A percentile compares a stretch with the other conserved stretches of the same genome.
Conservation (phyloP, 2,797 vertebrate genomes). For the Menidia menidia region DNA sequence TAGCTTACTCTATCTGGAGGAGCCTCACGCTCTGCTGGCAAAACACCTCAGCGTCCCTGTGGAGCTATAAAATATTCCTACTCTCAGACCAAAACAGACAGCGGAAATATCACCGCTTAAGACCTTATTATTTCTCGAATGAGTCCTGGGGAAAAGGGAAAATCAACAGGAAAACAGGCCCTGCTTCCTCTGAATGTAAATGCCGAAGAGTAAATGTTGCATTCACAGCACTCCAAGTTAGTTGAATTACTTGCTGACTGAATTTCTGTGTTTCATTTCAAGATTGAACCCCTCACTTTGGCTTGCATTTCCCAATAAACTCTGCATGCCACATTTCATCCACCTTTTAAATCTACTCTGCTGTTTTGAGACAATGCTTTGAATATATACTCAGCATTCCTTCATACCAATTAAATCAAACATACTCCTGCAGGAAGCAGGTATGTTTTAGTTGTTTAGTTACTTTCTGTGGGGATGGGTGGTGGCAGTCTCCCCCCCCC, state of each 20-base stretch:
- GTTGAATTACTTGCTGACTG: neutral
- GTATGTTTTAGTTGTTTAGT: neutral
- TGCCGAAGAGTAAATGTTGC: neutral
- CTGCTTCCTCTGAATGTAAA: neutral
- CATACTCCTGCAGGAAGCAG: neutral
- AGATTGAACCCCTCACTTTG: no score
- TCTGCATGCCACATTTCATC: no score
- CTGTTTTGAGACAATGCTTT: no score
- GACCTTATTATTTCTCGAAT: neutral
- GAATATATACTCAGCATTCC: neutral
- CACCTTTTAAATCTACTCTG: no score
- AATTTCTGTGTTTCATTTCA: neutral
- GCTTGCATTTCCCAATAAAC: no score
- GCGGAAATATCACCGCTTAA: neutral
- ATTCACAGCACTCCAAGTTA: neutral
- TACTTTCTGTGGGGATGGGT: neutral
- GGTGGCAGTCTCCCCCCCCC: constrained; percentile 7
- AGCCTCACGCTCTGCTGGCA: neutral
- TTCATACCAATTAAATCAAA: neutral
- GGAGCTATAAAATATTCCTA: neutral
- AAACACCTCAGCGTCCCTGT: constrained; percentile 15
- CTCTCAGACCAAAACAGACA: neutral
- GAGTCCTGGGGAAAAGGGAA: neutral
- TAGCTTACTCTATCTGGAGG: constrained; percentile 34
- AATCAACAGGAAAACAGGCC: neutral